Base-by-base conservation (phyloP, 2,888 invertebrate species). In the Hydroisotoma schaefferi region DNA sequence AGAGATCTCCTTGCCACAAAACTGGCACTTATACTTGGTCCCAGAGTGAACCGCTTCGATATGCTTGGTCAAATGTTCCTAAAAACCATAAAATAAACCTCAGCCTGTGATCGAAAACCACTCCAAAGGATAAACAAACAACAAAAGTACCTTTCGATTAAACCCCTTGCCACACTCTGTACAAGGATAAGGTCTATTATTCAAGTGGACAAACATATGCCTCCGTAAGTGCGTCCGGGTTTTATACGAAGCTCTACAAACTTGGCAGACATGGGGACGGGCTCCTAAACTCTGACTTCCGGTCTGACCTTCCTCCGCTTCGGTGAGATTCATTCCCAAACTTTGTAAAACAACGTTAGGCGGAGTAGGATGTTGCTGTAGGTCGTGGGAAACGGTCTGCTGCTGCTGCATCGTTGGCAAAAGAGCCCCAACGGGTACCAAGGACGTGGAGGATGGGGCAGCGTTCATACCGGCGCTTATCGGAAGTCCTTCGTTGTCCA, bases 21-120 rank as follows among this genome's bases (percentile, higher is more conserved):
- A 67, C 26, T 56, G 53, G 33, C 71, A 71, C 40, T 61, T 60
- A 46, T 67, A 65, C 33, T 68, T 69, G 4, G 61, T 63, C 22
- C 64, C 62, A 47, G 61, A 57, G 46, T 71, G 71, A 3, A 69
- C 67, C 2, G 69, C 69, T 38, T 68, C 70, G 10, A 60, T 48
- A 47, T 71, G 71, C 22, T 71, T 71, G 22, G 58, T 63, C n/a
- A 71, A 51, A 51, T 71, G 71, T 38, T 71, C 69, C n/a, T n/a
- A n/a, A n/a, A n/a, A n/a, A n/a, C n/a, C n/a, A n/a, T n/a, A n/a
- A n/a, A n/a, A n/a, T n/a, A n/a, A n/a, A n/a, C n/a, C n/a, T n/a
- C n/a, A n/a, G n/a, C n/a, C n/a, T n/a, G n/a, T n/a, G n/a, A n/a
- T n/a, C n/a, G n/a, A n/a, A n/a, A n/a, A n/a, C n/a, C n/a, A n/a